A percentile compares a stretch with the other conserved stretches of the same genome.
Evolutionary conservation across 2,113 vertebrate genomes (phyloP).

Genomic region (Phaethon lepturus): DNA sequence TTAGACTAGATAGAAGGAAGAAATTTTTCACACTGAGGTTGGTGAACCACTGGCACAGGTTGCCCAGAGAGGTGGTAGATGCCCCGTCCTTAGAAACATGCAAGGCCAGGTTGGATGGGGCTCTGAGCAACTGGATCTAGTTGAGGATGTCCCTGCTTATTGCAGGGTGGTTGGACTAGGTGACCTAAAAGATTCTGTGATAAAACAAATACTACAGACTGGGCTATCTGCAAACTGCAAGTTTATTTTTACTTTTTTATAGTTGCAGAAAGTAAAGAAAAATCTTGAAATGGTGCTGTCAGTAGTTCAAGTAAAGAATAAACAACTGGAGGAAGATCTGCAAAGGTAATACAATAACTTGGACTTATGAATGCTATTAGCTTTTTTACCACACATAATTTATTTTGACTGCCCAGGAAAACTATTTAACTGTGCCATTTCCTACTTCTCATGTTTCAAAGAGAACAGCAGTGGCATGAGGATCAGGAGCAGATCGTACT

Average conservation of each 20-base stretch:
- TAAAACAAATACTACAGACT: not conserved
- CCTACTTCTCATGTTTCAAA: conserved; percentile 47
- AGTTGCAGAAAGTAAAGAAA: conserved; percentile 71
- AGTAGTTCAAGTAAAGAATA: conserved; percentile 56
- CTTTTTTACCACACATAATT: not conserved
- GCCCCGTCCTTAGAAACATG: no score
- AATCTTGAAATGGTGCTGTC: conserved; percentile 69
- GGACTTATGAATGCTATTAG: not conserved
- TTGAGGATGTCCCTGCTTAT: no score
- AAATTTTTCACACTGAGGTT: no score
- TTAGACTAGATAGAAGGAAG: no score
- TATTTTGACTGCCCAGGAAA: not conserved
- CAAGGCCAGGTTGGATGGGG: no score
- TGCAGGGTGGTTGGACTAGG: no score
- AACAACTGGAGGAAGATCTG: conserved; percentile 70
- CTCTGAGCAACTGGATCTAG: no score
- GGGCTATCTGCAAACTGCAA: not conserved
- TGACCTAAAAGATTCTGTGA: no score
- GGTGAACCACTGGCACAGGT: no score
- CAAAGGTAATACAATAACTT: conserved; percentile 67
- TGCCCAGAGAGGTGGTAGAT: no score
- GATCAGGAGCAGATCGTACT: conserved; percentile 67
- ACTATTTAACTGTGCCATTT: not conserved
- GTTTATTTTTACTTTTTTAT: conserved; percentile 27
- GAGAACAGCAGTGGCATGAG: conserved; percentile 72